Percentiles rank a stretch among this genome's conserved stretches.
Conservation (phyloP, 2,113 vertebrate genomes). For the Peromyscus maniculatus region DNA sequence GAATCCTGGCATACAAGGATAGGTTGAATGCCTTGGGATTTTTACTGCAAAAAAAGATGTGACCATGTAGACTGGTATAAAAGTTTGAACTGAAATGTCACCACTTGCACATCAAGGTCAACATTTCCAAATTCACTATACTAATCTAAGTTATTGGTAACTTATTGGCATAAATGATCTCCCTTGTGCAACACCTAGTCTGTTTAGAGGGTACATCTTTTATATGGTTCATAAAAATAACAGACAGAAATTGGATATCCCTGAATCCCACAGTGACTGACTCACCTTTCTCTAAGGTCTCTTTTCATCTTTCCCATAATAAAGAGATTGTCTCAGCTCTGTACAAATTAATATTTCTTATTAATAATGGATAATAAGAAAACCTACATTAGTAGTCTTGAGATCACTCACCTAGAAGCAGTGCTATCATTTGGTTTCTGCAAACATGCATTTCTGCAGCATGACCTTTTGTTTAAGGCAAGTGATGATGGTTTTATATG, state of each 20-base stretch:
- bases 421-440: not conserved
- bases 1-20: not conserved
- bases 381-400: not conserved
- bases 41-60: not conserved
- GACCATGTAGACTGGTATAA: not conserved
- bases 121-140: not conserved
- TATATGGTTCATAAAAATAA: not conserved
- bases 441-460: not conserved
- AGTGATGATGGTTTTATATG: not conserved
- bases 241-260: too few relatives aligned
- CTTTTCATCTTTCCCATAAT: not conserved
- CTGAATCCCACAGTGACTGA: not conserved
- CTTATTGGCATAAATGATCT: not conserved
- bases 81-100: not conserved
- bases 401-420: not conserved
- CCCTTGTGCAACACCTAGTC: not conserved
- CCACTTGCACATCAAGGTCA: not conserved
- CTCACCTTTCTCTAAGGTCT: not conserved
- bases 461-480: not conserved
- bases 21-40: not conserved
- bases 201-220: not conserved
- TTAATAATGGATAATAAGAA: not conserved
- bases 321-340: not conserved
- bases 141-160: not conserved
- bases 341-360: not conserved